Base-by-base conservation (phyloP, 1,140 invertebrate genomes). In the Reticulitermes speratus region DNA sequence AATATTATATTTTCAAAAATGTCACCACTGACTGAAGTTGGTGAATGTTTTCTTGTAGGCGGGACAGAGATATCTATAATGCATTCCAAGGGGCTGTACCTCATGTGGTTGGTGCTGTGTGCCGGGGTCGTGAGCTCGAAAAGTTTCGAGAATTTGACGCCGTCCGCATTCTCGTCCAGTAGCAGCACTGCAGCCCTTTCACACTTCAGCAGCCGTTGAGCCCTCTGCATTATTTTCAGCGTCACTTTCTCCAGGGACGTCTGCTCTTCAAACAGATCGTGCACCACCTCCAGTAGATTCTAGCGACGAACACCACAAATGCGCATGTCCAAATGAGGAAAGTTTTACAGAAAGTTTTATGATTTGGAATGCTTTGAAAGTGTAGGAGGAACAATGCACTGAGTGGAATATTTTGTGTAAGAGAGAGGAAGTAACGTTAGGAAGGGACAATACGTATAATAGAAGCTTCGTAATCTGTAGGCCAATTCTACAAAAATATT, bases 221-320 rank as follows among this genome's bases (percentile, higher is more conserved):
- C 91, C 86, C 91, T 84, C 87, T 92, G 91, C 91, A 93, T 92
- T 44, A 91, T 92, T 88, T 92, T 92, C 86, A 91, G 88, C 16
- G 92, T 90, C 12, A 93, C 91, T 88, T 91, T 90, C 87, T 92
- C 92, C 86, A 93, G 86, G 0, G 92, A 92, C 6, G 91, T 92
- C 87, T 93, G 92, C 87, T 93, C 91, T 89, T 93, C 92, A 87
- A 93, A 93, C 23, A 93, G 87, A 88, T 92, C 92, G 88, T 93
- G 92, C 16, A 92, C 91, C 65, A 92, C 91, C 89, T 93, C 92
- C 86, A 93, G 87, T 45, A 93, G 88, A 84, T 90, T 92, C 92
- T 92, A 87, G 0, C 88, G 88, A 32, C n/a, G 32, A n/a, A 23
- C 19, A 23, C n/a, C 82, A 82, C 75, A 87, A 45, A 48, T 16